Evolutionary conservation across 2,888 invertebrate genomes (phyloP), one percentile per base, ranked within the genome.

Genomic region (Troides aeacus): DNA sequence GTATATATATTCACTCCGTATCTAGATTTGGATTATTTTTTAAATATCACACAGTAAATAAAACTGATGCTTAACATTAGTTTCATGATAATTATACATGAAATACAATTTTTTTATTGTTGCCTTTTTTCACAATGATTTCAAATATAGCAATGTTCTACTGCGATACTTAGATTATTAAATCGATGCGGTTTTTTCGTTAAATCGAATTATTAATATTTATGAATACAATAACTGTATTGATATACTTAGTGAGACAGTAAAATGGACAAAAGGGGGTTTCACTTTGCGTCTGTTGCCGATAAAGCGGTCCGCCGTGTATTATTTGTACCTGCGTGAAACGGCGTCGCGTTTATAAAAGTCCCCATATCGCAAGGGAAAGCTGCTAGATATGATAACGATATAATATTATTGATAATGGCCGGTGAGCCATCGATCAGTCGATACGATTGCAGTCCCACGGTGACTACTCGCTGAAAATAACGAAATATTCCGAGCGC

Each of bases 371-470:
- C 89, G 79, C 81, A 72, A 84, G 89, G 91, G 90, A 92, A 92
- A 91, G 91, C 91, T 90, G 89, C 79, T 84, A 87, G 92, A 92
- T 92, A 92, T 92, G 92, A 92, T 92, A 92, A 92, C 81, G 84
- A 82, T 81, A 88, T 84, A 87, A 90, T 89, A 88, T 89, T 91
- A 91, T 90, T 90, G 92, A 92, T 92, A 92, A 92, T 83, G 81
- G 75, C 79, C 82, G 81, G 81, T 84, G 85, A 84, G 81, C 81
- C 89, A 91, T 92, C 90, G 91, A 92, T 92, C 90, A 91, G 89
- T 89, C 81, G 89, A 86, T 86, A 85, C 78, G 79, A 86, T 85
- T 78, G 81, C 79, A 82, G 82, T 84, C 78, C 82, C 74, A 72
- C 64, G 75, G 79, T 75, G 78, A 72, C 77, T 46, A 64, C 67